Evolutionary conservation across 2,113 vertebrate species (phyloP), one percentile per base, ranked within the genome.

Genomic region (Pionites leucogaster): DNA sequence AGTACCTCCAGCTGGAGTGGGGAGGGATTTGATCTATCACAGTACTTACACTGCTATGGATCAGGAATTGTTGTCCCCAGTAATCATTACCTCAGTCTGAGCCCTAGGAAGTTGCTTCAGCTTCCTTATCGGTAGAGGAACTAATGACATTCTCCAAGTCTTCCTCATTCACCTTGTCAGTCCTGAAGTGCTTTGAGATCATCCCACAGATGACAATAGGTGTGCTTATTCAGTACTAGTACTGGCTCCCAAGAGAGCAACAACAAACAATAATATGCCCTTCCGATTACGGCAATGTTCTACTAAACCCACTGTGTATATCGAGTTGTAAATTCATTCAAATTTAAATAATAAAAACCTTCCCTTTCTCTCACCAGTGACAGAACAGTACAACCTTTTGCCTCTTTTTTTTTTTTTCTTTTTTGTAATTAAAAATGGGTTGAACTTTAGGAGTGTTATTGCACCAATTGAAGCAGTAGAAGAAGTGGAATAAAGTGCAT

Each of bases 401-500:
- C 47, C 8, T 44, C 8, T 68, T 62, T 52, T 49, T 64, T 49
- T 49, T 60, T 60, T 20, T 25, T 49, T 63, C 39, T 33, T n/a
- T 47, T 49, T 50, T 0, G 5, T 68, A 87, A 91, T 95, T 92
- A 81, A 96, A 80, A 69, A 76, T 41, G 84, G 46, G 19, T 47
- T 81, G 83, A 96, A 84, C 68, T 92, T 90, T 10, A 79, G 71
- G 13, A 78, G 24, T 27, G 41, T 74, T 86, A 67, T 8, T 93
- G 55, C 88, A 91, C 77, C 88, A 91, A 77, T 94, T 33, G 83
- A 86, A 79, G 93, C 71, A 80, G 65, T 6, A 86, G 86, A 94
- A 85, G 64, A 1, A 86, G 90, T 60, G 65, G 53, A 95, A 95
- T 88, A 77, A 92, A 97, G 72, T 28, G 65, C 93, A 95, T 88